Base-by-base conservation (phyloP, 2,113 vertebrate species). In the Symphodus melops region DNA sequence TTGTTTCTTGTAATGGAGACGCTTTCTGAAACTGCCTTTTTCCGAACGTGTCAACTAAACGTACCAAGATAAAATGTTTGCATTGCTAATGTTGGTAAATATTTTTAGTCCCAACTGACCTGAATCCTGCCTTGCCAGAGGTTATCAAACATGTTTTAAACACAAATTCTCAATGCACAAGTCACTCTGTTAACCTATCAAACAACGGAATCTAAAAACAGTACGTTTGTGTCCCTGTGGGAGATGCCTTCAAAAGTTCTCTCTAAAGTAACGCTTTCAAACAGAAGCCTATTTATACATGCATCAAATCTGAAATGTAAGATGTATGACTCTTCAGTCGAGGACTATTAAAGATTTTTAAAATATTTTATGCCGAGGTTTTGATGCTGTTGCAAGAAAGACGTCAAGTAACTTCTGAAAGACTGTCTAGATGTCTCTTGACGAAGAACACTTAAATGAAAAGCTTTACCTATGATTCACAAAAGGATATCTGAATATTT, bases 221-320 rank as follows among this genome's bases (percentile, higher is more conserved):
- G 68, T 78, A 42, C 66, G 39, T 16, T 68, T 67, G n/a, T 54
- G 39, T 77, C 67, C 86, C 90, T 51, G 66, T 59, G 90, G 88
- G 83, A 89, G 68, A 83, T 44, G 75, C 64, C 68, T 78, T 90
- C 85, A 86, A 72, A 72, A 11, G 61, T 79, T 67, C 17, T 51
- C 60, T 90, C 68, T 77, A 76, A 84, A 84, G 84, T 77, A 81
- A 75, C 12, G 1, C 57, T 66, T 63, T 77, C 60, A 83, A 62
- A 77, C 68, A 71, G 64, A 70, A 79, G 48, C 80, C 85, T 91
- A 91, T 92, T 91, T 91, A 88, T 92, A 92, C 84, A 88, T 89
- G 57, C 79, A 88, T 84, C 75, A 75, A 78, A 82, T 72, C 58
- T 60, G 84, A 87, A 83, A 86, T 74, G 39, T 71, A 67, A 72